Evolutionary conservation across 2,797 vertebrate genomes (phyloP).

Genomic region (Eleutherodactylus coqui): DNA sequence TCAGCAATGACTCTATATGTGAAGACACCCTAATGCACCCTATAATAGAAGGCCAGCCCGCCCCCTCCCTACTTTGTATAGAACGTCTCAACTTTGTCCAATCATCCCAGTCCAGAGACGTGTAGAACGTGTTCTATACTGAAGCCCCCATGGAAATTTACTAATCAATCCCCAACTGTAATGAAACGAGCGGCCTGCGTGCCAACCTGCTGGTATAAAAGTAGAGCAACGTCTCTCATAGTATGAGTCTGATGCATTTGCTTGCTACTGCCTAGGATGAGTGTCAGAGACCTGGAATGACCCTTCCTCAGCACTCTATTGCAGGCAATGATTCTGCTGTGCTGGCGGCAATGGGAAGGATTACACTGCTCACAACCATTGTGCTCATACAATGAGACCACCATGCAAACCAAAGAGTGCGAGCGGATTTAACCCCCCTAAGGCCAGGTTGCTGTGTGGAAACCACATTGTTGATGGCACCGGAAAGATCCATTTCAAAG

Average conservation of each 20-base stretch:
- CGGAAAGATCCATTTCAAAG: not conserved
- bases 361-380: slow-evolving; percentile 59
- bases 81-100: no score
- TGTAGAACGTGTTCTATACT: not conserved
- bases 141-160: not conserved
- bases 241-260: not conserved
- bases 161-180: not conserved
- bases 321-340: slow-evolving; percentile 67
- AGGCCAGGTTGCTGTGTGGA: not conserved
- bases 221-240: not conserved
- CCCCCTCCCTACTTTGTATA: no score
- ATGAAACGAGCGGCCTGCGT: not conserved
- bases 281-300: slow-evolving; percentile 59
- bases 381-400: slow-evolving; percentile 66
- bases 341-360: slow-evolving; percentile 64
- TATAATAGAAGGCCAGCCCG: no score
- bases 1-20: no score
- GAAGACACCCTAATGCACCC: no score
- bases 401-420: slow-evolving; percentile 56
- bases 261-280: not conserved
- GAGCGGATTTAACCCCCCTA: slow-evolving; percentile 43
- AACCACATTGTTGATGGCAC: not conserved
- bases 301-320: slow-evolving; percentile 69
- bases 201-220: slow-evolving; percentile 11
- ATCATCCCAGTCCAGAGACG: not conserved